phyloP scores from a whole-genome alignment of 2,888 invertebrate genomes.

The Lochmaea capreae region DNA sequence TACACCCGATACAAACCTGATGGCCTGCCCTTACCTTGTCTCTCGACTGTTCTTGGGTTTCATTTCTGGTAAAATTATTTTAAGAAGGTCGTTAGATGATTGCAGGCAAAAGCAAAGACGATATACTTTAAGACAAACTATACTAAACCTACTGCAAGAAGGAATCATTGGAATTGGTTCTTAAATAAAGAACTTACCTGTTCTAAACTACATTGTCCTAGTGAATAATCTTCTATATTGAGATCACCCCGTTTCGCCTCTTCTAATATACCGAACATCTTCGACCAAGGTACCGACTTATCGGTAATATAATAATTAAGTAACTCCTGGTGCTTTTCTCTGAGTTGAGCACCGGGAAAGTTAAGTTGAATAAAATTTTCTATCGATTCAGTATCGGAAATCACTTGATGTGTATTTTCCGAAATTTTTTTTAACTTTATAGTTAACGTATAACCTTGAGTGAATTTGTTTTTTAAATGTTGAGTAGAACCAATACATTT shows the following conservation, averaged over 20 bases:
- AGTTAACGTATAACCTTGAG: slow-evolving; percentile 68
- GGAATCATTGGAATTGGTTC: too few relatives aligned
- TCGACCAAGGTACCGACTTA: slow-evolving; percentile 75
- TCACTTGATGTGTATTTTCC: slow-evolving; percentile 35
- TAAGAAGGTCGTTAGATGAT: too few relatives aligned
- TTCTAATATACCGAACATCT: slow-evolving; percentile 83
- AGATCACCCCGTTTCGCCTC: slow-evolving; percentile 59
- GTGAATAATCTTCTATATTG: slow-evolving; percentile 82
- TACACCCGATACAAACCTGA: too few relatives aligned
- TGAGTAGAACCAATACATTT: slow-evolving; percentile 85
- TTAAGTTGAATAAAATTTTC: slow-evolving; percentile 56
- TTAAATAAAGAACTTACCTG: slow-evolving; percentile 65
- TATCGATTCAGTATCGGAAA: slow-evolving; percentile 47
- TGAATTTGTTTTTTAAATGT: slow-evolving; percentile 84
- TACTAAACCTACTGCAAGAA: too few relatives aligned
- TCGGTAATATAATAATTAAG: slow-evolving; percentile 78
- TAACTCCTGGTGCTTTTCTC: slow-evolving; percentile 79
- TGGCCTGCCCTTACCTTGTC: too few relatives aligned
- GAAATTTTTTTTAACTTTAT: slow-evolving; percentile 62
- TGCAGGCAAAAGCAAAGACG: too few relatives aligned
- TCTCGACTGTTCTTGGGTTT: too few relatives aligned
- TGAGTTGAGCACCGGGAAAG: slow-evolving; percentile 61
- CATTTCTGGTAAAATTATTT: too few relatives aligned
- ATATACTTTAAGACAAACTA: too few relatives aligned
- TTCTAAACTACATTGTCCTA: slow-evolving; percentile 86